Base-by-base conservation (phyloP, 2,888 invertebrate genomes). In the Dromius quadrimaculatus region DNA sequence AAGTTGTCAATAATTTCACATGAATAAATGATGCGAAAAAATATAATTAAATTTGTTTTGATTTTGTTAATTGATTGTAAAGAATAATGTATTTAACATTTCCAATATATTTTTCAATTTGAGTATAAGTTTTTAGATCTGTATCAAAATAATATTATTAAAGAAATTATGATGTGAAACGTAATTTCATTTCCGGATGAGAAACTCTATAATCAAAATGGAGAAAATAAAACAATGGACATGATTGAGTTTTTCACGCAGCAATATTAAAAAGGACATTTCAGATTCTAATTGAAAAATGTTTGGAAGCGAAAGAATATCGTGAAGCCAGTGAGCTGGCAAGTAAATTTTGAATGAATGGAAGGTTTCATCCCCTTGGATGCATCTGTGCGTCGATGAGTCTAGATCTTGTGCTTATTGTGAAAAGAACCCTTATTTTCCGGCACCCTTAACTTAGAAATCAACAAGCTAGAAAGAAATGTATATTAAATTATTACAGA, bases 241-340 rank as follows among this genome's bases (percentile, higher is more conserved):
- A 65, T 65, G 54, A 65, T 65, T 65, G 65, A 50, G 47, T 65
- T 65, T 22, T 36, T 65, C 23, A 54, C 65, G 54, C 32, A 32
- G 47, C 28, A 20, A 32, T 47, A 47, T 50, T 64, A 47, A 50
- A 65, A 36, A 28, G 38, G 65, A 50, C 65, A 65, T 64, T 64
- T 47, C 32, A 20, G 36, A 36, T 65, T 65, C 65, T 65, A 65
- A 65, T 65, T 65, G 65, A 65, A 65, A 65, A 47, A 65, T 65
- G 11, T 65, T 65, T 64, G 32, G 54, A 50, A 65, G 65, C 65
- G 50, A 36, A 23, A 62, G 19, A 63, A 65, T 65, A 65, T 65
- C 47, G 9, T 15, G 50, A 50, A 65, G 65, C 38, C 65, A 65
- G 65, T 50, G 36, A 65, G 34, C 20, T 50, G 65, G 32, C 47